phyloP scores from a whole-genome alignment of 2,113 vertebrate species.

The Regulus satrapa region DNA sequence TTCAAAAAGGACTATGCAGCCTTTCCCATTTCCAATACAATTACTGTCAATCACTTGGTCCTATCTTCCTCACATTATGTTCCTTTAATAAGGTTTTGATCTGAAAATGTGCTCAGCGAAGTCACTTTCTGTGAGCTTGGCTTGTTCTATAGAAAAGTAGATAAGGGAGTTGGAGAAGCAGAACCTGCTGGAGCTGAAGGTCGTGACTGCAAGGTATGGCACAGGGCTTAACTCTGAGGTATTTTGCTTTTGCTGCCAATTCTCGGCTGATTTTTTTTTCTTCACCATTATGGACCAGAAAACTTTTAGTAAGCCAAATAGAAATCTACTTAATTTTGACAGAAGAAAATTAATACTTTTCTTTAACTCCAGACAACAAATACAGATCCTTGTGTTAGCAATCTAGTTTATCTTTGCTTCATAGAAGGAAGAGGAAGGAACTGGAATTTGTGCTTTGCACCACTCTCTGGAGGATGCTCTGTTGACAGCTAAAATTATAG shows the following conservation, averaged over 20 bases:
- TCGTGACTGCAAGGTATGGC: background rate
- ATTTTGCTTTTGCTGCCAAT: background rate
- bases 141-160: background rate
- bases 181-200: background rate
- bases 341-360: background rate
- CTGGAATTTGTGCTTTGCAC: background rate
- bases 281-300: background rate
- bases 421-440: background rate
- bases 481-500: background rate
- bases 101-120: background rate
- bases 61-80: conserved; percentile 1
- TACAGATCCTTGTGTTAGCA: background rate
- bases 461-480: background rate
- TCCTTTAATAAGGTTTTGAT: conserved; percentile 39
- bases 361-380: background rate
- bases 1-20: background rate
- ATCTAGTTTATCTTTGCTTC: background rate
- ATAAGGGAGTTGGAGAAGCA: background rate
- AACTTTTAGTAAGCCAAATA: background rate
- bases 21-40: background rate
- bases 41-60: background rate
- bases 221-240: background rate
- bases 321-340: background rate
- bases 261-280: background rate
- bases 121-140: background rate